Evolutionary conservation across 2,888 invertebrate genomes (phyloP).

Genomic region (Parnassius glacialis): DNA sequence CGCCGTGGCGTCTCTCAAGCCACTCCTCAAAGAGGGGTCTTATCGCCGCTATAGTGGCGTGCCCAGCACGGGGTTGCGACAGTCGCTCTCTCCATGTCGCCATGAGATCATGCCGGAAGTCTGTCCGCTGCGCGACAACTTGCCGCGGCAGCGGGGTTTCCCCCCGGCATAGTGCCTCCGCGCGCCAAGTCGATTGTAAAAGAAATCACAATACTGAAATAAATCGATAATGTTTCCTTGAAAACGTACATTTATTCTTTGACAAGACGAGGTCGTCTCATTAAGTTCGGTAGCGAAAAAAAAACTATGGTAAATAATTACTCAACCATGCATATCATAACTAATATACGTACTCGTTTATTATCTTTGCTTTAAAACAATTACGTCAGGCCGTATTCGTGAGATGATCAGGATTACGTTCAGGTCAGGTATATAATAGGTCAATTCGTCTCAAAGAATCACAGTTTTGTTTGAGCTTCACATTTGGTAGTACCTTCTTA

Average conservation of each 20-base stretch:
- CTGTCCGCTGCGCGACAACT: too few relatives aligned
- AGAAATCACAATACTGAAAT: constrained; percentile 33
- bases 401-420: constrained; percentile 59
- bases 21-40: too few relatives aligned
- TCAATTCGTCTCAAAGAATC: constrained; percentile 42
- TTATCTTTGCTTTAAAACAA: constrained; percentile 42
- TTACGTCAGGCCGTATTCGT: constrained; percentile 60
- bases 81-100: too few relatives aligned
- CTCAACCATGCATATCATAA: constrained; percentile 52
- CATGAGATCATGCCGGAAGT: constrained; percentile 28
- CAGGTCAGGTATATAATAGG: constrained; percentile 67
- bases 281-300: constrained; percentile 47
- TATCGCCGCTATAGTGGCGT: too few relatives aligned
- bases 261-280: constrained; percentile 59
- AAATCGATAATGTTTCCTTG: constrained; percentile 57
- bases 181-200: constrained; percentile 34
- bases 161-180: too few relatives aligned
- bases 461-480: constrained; percentile 48
- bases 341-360: constrained; percentile 43
- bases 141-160: too few relatives aligned
- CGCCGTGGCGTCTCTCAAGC: too few relatives aligned
- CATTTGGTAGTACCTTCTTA: constrained; percentile 42
- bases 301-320: constrained; percentile 58
- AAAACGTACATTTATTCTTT: constrained; percentile 42
- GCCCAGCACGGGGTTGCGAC: too few relatives aligned